Base-by-base conservation (phyloP, 2,888 invertebrate genomes). In the Tryphoninae sp. region DNA sequence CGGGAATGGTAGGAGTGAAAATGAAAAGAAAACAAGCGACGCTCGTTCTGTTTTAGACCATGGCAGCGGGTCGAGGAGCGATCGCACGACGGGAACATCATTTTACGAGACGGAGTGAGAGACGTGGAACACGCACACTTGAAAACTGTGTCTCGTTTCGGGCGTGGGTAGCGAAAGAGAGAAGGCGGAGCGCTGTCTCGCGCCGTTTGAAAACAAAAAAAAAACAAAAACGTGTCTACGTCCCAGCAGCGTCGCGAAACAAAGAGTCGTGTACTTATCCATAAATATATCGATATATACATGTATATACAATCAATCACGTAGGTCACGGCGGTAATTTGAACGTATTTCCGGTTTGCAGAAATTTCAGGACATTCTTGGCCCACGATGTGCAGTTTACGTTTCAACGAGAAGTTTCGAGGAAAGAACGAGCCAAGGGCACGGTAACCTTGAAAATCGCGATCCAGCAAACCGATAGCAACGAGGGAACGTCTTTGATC, bases 31-130 rank as follows among this genome's bases (percentile, higher is more conserved):
- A 64, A 1, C 26, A 19, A 9, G 23, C 49, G 64, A 49, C 22
- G 51, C 61, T 53, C 59, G 40, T 58, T 68, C 64, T 74, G 64
- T 78, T 58, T 73, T 51, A 22, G 68, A n/a, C 77, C 62, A 69
- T 64, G 68, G 55, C 49, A 42, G 69, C 62, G 72, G 49, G 58
- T 64, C 23, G 73, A 59, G 67, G 26, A 58, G 65, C 58, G 64
- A 74, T 67, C 26, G 22, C 59, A 67, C 59, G 58, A 49, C 13
- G 51, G 16, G 33, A 49, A 53, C 26, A 51, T 51, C 71, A 71
- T 71, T 71, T 58, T 53, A 33, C 33, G 45, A 1, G 19, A 19
- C 19, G 42, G 19, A 33, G n/a, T 26, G 16, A 6, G 19, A 19
- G 11, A 53, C n/a, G 23, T 9, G 59, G 72, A 22, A 22, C 23